A percentile compares a stretch with the other conserved stretches of the same genome.
phyloP scores from a whole-genome alignment of 2,888 invertebrate species.

The Eupsilia transversa region DNA sequence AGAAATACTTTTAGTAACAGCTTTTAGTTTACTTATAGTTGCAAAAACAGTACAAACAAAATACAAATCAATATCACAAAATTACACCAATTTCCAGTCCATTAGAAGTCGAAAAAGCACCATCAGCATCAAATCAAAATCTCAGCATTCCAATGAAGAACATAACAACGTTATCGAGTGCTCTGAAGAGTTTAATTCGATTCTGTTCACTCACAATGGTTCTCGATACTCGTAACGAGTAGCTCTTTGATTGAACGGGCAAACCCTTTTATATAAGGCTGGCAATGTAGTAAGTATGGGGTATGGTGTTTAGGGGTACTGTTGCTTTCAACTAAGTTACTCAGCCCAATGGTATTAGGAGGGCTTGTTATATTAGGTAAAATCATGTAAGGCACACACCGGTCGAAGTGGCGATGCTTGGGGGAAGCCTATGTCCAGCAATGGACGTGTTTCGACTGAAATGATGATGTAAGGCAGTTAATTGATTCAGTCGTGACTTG shows the following conservation, averaged over 20 bases:
- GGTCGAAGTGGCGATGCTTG: too few relatives aligned
- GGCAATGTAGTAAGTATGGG: slow-evolving; percentile 25
- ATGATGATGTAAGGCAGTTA: too few relatives aligned
- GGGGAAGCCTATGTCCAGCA: too few relatives aligned
- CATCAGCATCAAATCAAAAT: slow-evolving; percentile 52
- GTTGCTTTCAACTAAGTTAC: slow-evolving; percentile 30
- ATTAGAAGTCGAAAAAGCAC: slow-evolving; percentile 16
- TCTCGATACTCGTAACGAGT: slow-evolving; percentile 59
- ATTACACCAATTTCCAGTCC: slow-evolving; percentile 11
- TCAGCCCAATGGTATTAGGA: not conserved
- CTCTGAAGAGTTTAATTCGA: slow-evolving; percentile 74
- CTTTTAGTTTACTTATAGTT: not conserved
- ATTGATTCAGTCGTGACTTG: too few relatives aligned
- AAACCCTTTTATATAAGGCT: slow-evolving; percentile 57
- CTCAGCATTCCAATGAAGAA: slow-evolving; percentile 67
- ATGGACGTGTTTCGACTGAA: too few relatives aligned
- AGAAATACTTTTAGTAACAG: not conserved
- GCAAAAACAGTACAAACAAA: not conserved
- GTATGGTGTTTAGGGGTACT: slow-evolving; percentile 9
- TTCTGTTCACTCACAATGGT: slow-evolving; percentile 65
- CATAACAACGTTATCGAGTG: slow-evolving; percentile 74
- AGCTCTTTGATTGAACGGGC: slow-evolving; percentile 57
- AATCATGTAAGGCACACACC: not conserved
- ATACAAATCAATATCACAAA: not conserved
- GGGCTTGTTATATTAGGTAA: not conserved